Conservation (phyloP, 35 echinoderm and acorn worm genomes). For the Chiridota heheva region DNA sequence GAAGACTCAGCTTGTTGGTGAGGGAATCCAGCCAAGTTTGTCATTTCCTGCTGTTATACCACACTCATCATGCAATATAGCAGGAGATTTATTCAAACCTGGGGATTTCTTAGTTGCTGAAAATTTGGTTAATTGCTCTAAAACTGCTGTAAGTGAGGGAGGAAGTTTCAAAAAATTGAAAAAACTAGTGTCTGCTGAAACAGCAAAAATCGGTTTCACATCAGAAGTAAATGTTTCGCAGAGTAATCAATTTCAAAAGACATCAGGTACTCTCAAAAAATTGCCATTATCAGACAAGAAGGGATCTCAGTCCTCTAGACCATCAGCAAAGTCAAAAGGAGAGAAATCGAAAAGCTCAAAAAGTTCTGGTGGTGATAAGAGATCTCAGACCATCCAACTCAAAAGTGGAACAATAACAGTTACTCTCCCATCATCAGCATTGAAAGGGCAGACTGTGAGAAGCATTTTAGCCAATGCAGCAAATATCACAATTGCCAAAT, state of each 20-base stretch:
- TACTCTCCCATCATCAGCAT: constrained; percentile 51
- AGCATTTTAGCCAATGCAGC: constrained; percentile 63
- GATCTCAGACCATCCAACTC: constrained; percentile 37
- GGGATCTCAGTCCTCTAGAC: too few species aligned
- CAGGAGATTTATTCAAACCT: constrained; percentile 34
- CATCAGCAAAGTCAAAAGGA: constrained; percentile 27
- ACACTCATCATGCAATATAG: neutral
- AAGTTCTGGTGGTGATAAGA: constrained; percentile 20
- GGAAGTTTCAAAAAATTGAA: too few species aligned
- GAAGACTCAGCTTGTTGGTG: neutral
- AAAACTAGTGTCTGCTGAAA: too few species aligned
- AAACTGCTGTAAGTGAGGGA: too few species aligned
- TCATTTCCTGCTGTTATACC: constrained; percentile 24
- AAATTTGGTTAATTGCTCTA: too few species aligned
- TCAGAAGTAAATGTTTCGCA: too few species aligned
- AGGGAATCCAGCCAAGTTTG: constrained; percentile 22
- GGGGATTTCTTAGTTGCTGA: too few species aligned
- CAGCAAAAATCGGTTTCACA: too few species aligned
- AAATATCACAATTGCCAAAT: constrained; percentile 28
- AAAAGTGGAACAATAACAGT: constrained; percentile 51
- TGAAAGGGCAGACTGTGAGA: constrained; percentile 66
- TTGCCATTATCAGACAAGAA: too few species aligned
- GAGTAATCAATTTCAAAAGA: too few species aligned
- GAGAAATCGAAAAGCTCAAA: constrained; percentile 49
- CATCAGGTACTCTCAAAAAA: too few species aligned